Evolutionary conservation across 2,888 invertebrate species (phyloP), one percentile per base, ranked within the genome.

Genomic region (Lasiommata megera): DNA sequence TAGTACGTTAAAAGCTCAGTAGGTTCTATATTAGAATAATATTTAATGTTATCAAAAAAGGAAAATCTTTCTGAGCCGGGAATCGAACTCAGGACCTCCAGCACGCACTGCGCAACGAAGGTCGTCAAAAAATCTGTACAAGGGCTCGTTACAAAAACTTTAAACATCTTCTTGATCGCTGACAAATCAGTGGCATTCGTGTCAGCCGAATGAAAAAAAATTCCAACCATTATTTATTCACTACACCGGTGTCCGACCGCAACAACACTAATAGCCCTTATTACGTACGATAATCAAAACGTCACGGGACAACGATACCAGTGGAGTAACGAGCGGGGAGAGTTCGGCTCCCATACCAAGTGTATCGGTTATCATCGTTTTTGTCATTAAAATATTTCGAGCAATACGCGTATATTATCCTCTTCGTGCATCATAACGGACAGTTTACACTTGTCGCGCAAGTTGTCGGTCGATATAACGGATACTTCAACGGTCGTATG

Each of bases 351-450:
- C 37, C 38, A 40, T 40, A 38, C 29, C 47, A 41, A 47, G 43
- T 54, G 28, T 46, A 36, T 29, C 51, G 28, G 34, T 16, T 52
- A 47, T 56, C 54, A 62, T 47, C 50, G 36, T 41, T 60, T 58
- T 51, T 50, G 52, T 68, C 74, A 71, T 76, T 71, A 71, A 73
- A 76, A 70, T 68, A 67, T 68, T 66, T 71, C 60, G 48, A 64
- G 50, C 57, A 46, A 58, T 47, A 58, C 53, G 31, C 65, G 53
- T 68, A 65, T 64, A 68, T 67, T 65, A 68, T 64, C 47, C 57
- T 51, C 41, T 58, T 48, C 59, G 43, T 57, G 61, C 54, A 64
- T 61, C 57, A 59, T 64, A 56, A 29, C 36, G 44, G 12, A 50
- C 44, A 52, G 16, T 6, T 12, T 16, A 31, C 11, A 46, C 28